These are phyloP conservation scores for Orussus abietinus DNA, from an alignment of 1,140 invertebrate species.

Conservation along the genomic window DNA sequence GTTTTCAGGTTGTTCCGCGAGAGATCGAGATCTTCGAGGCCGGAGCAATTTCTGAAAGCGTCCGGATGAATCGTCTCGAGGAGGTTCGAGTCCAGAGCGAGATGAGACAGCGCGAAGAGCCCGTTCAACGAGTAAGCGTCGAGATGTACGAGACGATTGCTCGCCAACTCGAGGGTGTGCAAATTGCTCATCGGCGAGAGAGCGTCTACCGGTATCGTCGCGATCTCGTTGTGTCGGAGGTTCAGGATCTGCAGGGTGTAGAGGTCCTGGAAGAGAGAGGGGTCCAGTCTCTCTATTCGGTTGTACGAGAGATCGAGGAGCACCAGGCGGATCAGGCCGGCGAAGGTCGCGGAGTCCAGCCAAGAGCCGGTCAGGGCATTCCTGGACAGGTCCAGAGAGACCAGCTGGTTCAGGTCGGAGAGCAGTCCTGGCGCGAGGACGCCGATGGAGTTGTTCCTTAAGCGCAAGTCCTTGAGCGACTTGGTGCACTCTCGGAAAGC, in stretches of 20 bases:
- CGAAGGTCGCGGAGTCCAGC: conserved; percentile 79
- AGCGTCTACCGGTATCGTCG: conserved; percentile 70
- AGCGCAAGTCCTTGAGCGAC: conserved; percentile 78
- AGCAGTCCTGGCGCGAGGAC: conserved; percentile 77
- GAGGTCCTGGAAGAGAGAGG: conserved; percentile 75
- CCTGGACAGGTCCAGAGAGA: conserved; percentile 79
- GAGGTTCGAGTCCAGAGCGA: conserved; percentile 75
- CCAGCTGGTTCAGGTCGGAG: conserved; percentile 77
- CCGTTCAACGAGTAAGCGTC: conserved; percentile 75
- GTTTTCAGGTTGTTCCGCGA: conserved; percentile 73
- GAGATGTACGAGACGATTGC: conserved; percentile 70
- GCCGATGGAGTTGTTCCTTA: conserved; percentile 85
- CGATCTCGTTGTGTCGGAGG: conserved; percentile 74
- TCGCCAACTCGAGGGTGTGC: conserved; percentile 72
- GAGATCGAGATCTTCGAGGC: conserved; percentile 75
- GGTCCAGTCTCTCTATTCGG: conserved; percentile 73
- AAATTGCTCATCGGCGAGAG: conserved; percentile 79
- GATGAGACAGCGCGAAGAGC: conserved; percentile 73
- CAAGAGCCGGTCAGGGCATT: conserved; percentile 82
- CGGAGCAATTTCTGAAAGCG: conserved; percentile 78
- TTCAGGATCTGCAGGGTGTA: conserved; percentile 80
- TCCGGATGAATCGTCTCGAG: conserved; percentile 69
- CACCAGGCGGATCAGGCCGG: conserved; percentile 80
- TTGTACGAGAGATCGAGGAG: conserved; percentile 83
- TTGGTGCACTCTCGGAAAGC: conserved; percentile 74